Percentiles rank a stretch among this genome's conserved stretches.
These are phyloP conservation scores for Sebastes matsubarae DNA, from an alignment of 2,797 vertebrate species.

Conservation along the genomic window DNA sequence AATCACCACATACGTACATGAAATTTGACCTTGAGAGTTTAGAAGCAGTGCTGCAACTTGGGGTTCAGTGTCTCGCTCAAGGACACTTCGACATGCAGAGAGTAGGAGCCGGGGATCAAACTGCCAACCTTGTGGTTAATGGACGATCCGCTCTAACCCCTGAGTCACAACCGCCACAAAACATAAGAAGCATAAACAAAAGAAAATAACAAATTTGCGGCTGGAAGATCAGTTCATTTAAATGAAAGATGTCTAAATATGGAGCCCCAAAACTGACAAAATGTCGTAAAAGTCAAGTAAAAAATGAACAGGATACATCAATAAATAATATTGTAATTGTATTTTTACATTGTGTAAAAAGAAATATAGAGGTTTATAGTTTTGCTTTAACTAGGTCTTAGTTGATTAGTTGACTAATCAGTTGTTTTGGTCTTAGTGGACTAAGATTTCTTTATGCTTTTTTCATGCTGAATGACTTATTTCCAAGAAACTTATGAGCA, in stretches of 20 bases:
- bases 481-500: no score
- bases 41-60: background rate
- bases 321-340: background rate
- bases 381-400: background rate
- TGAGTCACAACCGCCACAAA: background rate
- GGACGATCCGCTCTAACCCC: background rate
- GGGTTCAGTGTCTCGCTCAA: background rate
- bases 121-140: background rate
- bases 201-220: background rate
- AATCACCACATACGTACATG: background rate
- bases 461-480: no score
- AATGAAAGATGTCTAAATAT: background rate
- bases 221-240: background rate
- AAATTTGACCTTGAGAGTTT: background rate
- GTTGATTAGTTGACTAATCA: rapidly evolving
- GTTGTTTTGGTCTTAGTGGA: no score
- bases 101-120: background rate
- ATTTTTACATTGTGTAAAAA: background rate
- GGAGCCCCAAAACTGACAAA: background rate
- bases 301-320: background rate
- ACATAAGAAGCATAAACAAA: background rate
- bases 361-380: background rate
- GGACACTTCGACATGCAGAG: background rate
- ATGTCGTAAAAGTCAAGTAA: background rate
- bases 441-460: no score